phyloP scores from a whole-genome alignment of 1,140 invertebrate genomes.

The Ostrea denselamellosa region DNA sequence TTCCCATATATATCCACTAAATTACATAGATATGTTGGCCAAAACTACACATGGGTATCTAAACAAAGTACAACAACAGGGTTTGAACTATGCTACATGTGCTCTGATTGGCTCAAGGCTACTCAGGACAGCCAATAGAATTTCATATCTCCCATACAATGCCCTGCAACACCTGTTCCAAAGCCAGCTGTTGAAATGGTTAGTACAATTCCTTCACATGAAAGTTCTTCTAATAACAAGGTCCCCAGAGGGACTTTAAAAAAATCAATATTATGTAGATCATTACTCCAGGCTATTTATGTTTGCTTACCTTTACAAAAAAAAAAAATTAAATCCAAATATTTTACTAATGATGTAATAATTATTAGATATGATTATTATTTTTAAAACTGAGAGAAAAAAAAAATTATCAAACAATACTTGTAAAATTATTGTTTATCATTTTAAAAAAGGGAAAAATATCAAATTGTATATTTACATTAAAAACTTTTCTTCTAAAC shows the following conservation, averaged over 20 bases:
- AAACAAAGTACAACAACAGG: conserved; percentile 59
- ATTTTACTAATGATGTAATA: not conserved
- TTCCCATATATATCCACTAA: conserved; percentile 17
- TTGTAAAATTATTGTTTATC: too few relatives aligned
- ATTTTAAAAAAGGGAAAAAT: too few relatives aligned
- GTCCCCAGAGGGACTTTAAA: conserved; percentile 6
- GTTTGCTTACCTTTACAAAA: not conserved
- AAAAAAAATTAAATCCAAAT: not conserved
- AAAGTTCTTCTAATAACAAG: not conserved
- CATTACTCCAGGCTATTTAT: not conserved
- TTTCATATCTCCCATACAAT: conserved; percentile 44
- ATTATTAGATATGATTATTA: not conserved
- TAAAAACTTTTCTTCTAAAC: not conserved
- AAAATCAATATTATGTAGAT: conserved; percentile 32
- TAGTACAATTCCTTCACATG: conserved; percentile 33
- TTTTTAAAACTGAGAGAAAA: not conserved
- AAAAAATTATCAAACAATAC: not conserved
- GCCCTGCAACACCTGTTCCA: conserved; percentile 53
- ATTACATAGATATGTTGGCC: conserved; percentile 25
- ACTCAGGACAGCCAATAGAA: conserved; percentile 49
- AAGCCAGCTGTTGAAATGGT: conserved; percentile 14
- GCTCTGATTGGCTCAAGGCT: conserved; percentile 51
- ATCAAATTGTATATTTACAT: too few relatives aligned
- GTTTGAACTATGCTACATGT: conserved; percentile 59
- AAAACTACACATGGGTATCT: conserved; percentile 42